Base-by-base conservation (phyloP, 1,140 invertebrate genomes). In the Aphidius gifuensis region DNA sequence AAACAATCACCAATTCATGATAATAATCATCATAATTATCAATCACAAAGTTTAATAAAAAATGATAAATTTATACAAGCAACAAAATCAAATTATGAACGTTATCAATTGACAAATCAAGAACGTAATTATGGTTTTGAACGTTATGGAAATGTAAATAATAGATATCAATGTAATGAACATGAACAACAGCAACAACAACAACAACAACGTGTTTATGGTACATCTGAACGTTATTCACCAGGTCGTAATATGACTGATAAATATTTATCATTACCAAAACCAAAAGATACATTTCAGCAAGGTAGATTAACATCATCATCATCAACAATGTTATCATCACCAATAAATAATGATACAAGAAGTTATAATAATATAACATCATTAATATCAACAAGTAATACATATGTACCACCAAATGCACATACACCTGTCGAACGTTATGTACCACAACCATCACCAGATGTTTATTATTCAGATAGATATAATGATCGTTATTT, bases 351-450 rank as follows among this genome's bases (percentile, higher is more conserved):
- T 32, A 56, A 58, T 58, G 51, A 58, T 42, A 32, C 23, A 6
- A 51, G 64, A 23, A 61, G 47, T 49, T 62, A 58, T 16, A 53
- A 8, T 32, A 16, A 16, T 61, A 47, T 44, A 5, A 64, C 43
- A 59, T 47, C 54, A 11, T 47, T 44, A 5, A 64, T 44, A 59
- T 47, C 54, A 11, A 56, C 66, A 16, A 68, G 65, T 23, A 65
- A 67, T 9, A 80, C 83, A 51, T 88, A 88, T 62, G 83, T 87
- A 60, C 86, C 86, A 2, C 86, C 86, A 5, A 85, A 85, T 56
- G 86, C 86, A 45, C 87, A 88, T 73, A 85, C 86, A 62, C 87
- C 87, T 6, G 87, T 88, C 50, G 87, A 88, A 74, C 81, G 86
- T 58, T 78, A 87, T 66, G 86, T 87, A 63, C 86, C 86, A 45